A percentile compares a stretch with the other conserved stretches of the same genome.
These are phyloP conservation scores for Crepidodera aurea DNA, from an alignment of 2,888 invertebrate species.

Conservation along the genomic window DNA sequence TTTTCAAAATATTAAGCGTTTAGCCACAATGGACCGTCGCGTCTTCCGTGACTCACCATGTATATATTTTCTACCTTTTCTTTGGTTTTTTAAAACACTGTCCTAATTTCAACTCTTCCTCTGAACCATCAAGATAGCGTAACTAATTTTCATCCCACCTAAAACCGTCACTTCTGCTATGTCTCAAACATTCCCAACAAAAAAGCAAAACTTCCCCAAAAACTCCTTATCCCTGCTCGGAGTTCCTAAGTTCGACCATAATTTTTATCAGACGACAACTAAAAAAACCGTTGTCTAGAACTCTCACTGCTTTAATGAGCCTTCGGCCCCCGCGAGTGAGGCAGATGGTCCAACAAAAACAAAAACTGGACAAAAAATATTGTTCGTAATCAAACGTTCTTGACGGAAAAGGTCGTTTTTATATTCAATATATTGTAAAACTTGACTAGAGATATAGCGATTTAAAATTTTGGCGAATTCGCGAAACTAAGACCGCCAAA, in stretches of 20 bases:
- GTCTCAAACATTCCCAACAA: slow-evolving; percentile 4
- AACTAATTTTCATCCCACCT: slow-evolving; percentile 14
- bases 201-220: slow-evolving; percentile 13
- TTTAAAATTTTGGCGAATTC: too few species aligned
- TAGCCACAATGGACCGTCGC: too few species aligned
- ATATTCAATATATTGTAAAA: too few species aligned
- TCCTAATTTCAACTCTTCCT: neutral
- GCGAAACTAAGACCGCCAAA: too few species aligned
- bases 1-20: too few species aligned
- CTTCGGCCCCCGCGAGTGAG: neutral
- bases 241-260: slow-evolving; percentile 26
- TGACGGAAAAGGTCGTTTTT: too few species aligned
- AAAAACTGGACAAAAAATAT: slow-evolving; percentile 1
- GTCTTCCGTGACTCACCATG: too few species aligned
- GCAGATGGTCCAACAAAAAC: neutral
- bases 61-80: too few species aligned
- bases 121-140: neutral
- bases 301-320: slow-evolving; percentile 30
- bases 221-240: slow-evolving; percentile 22
- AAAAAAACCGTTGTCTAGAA: slow-evolving; percentile 27
- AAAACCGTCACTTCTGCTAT: slow-evolving; percentile 10
- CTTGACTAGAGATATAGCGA: too few species aligned
- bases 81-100: too few species aligned
- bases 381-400: too few species aligned
- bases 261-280: slow-evolving; percentile 28